phyloP scores from a whole-genome alignment of 2,113 vertebrate species.

The Paratilapia polleni region DNA sequence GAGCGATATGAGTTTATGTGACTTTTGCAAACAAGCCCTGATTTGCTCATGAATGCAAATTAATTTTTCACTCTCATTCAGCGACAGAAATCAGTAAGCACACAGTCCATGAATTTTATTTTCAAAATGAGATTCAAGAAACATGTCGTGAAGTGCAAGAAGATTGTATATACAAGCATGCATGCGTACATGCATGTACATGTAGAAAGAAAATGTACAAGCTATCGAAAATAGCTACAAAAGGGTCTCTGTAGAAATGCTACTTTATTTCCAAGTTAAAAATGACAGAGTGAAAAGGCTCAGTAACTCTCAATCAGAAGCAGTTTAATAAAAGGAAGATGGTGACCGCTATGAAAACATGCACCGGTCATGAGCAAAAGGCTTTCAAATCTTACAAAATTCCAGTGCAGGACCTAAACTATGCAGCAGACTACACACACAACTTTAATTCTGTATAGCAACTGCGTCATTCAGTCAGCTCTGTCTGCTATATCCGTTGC shows the following conservation, averaged over 20 bases:
- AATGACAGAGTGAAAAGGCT: neutral
- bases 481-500: neutral
- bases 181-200: neutral
- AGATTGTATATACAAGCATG: neutral
- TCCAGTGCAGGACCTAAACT: neutral
- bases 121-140: neutral
- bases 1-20: neutral
- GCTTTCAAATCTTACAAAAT: neutral
- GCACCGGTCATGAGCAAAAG: neutral
- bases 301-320: no score
- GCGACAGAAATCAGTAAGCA: neutral
- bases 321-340: neutral
- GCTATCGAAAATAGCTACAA: neutral
- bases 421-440: neutral
- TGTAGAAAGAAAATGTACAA: neutral
- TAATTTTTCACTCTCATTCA: neutral
- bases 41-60: neutral
- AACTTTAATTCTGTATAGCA: neutral
- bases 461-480: neutral
- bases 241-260: neutral
- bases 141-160: neutral
- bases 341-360: neutral
- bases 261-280: neutral
- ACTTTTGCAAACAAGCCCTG: neutral
- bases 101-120: neutral